phyloP scores from a whole-genome alignment of 2,797 vertebrate species.

The Poeciliopsis infans region DNA sequence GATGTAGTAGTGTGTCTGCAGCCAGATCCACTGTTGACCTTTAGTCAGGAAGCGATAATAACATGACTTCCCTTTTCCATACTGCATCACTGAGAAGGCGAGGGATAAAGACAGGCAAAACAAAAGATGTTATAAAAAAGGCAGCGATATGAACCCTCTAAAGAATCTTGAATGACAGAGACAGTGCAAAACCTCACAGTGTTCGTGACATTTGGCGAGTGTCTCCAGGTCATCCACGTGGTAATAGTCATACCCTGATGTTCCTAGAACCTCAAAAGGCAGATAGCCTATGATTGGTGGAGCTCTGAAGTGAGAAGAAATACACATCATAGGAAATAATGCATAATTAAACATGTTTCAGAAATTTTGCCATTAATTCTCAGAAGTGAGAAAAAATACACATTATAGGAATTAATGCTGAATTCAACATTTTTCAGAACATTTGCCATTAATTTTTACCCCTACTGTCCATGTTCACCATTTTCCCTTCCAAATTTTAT shows the following conservation, averaged over 20 bases:
- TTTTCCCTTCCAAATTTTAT: background rate
- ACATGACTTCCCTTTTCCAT: slow-evolving; percentile 98
- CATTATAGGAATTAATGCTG: background rate
- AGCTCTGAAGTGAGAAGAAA: slow-evolving; percentile 83
- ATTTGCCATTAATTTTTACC: background rate
- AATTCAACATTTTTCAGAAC: background rate
- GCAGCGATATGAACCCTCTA: background rate
- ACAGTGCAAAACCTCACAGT: slow-evolving; percentile 84
- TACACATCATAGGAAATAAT: background rate
- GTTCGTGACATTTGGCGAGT: slow-evolving; percentile 96
- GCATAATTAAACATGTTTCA: background rate
- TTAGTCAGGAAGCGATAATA: slow-evolving; percentile 99
- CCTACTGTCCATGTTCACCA: background rate
- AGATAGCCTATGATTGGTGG: slow-evolving; percentile 98
- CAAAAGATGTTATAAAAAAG: slow-evolving; percentile 1
- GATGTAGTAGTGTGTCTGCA: slow-evolving; percentile 98
- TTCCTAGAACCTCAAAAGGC: slow-evolving; percentile 97
- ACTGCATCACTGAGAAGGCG: slow-evolving; percentile 91
- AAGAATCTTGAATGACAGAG: background rate
- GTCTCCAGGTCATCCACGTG: slow-evolving; percentile 98
- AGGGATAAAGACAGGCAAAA: slow-evolving; percentile 8
- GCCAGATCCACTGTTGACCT: slow-evolving; percentile 99
- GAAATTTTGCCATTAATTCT: background rate
- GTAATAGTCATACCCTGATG: slow-evolving; percentile 99
- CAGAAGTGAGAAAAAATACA: slow-evolving; percentile 37